Percentiles rank a stretch among this genome's conserved stretches.
phyloP scores from a whole-genome alignment of 2,888 invertebrate genomes.

The Mantis religiosa region DNA sequence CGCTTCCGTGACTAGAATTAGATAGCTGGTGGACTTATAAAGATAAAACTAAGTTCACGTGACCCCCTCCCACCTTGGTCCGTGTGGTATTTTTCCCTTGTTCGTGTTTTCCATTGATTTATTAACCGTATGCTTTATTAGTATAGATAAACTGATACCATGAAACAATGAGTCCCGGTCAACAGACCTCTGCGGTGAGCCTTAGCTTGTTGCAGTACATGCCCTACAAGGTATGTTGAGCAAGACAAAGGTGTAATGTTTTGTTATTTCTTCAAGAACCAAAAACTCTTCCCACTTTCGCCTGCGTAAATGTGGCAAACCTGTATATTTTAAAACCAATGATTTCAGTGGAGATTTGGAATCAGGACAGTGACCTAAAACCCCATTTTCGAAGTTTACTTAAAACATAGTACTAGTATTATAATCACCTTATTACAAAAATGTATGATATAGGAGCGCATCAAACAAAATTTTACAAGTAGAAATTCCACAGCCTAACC shows the following conservation, averaged over 20 bases:
- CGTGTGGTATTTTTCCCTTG: not conserved
- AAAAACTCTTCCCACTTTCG: too few species aligned
- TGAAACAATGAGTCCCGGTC: not conserved
- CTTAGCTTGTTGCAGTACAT: not conserved
- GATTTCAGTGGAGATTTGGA: too few species aligned
- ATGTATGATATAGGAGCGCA: too few species aligned
- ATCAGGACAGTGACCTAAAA: too few species aligned
- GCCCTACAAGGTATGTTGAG: not conserved
- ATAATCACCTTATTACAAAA: too few species aligned
- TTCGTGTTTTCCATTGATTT: not conserved
- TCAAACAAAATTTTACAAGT: too few species aligned
- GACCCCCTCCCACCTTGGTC: not conserved
- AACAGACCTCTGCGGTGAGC: not conserved
- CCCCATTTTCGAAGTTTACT: too few species aligned
- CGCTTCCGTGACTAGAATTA: not conserved
- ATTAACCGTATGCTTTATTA: not conserved
- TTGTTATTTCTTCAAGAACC: too few species aligned
- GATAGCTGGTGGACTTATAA: not conserved
- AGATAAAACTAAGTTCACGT: not conserved
- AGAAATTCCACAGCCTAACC: too few species aligned
- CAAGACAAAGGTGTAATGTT: not conserved
- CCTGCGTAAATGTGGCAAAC: too few species aligned
- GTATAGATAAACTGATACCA: not conserved
- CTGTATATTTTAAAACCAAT: too few species aligned
- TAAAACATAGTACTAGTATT: too few species aligned